A percentile compares a stretch with the other conserved stretches of the same genome.
Conservation (phyloP, 1,140 invertebrate species). For the Orchestia grillus region DNA sequence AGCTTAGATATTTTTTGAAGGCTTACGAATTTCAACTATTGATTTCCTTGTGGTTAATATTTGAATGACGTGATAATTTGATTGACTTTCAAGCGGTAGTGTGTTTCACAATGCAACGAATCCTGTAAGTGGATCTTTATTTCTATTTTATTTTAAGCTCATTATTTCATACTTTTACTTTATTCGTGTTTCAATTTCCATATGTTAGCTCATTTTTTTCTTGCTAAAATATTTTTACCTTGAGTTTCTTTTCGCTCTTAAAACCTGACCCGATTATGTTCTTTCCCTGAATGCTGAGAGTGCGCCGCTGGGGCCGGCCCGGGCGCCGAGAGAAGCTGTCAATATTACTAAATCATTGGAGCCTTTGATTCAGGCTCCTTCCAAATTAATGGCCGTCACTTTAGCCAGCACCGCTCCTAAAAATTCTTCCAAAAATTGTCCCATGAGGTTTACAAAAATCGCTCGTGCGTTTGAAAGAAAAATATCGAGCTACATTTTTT, state of each 20-base stretch:
- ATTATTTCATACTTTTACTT: not conserved
- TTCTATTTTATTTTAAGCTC: no score
- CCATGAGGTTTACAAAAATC: constrained; percentile 33
- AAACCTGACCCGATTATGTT: not conserved
- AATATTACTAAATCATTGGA: constrained; percentile 54
- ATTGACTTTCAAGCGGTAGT: not conserved
- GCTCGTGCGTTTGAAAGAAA: constrained; percentile 16
- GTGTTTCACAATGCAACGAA: not conserved
- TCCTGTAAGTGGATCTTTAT: not conserved
- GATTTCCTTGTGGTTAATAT: not conserved
- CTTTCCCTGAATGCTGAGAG: not conserved
- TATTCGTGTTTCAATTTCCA: not conserved
- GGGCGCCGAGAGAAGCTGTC: constrained; percentile 2
- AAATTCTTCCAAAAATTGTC: constrained; percentile 33
- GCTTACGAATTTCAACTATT: not conserved
- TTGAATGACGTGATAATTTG: not conserved
- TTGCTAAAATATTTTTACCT: not conserved
- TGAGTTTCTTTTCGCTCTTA: not conserved
- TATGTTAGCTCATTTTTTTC: not conserved
- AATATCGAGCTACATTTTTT: not conserved
- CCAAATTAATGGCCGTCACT: constrained; percentile 54
- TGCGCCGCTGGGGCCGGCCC: not conserved
- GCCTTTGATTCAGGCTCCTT: constrained; percentile 35
- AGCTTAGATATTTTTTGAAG: not conserved
- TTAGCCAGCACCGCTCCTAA: not conserved